Evolutionary conservation across 2,797 vertebrate genomes (phyloP).

Genomic region (Falco concolor): DNA sequence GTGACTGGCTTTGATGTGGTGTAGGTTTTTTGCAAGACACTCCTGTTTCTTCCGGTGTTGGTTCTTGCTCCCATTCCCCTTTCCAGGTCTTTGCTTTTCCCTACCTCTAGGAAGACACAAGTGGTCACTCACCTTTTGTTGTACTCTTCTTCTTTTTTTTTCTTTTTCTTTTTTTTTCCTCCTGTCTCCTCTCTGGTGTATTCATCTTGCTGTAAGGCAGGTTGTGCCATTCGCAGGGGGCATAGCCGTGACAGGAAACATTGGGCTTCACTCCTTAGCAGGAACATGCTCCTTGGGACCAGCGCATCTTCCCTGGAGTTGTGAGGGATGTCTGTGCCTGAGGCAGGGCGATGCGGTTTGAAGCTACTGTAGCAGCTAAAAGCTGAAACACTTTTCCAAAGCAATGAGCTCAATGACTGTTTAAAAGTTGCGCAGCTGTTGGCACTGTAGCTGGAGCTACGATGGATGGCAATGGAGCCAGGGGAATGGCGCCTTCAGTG

Average conservation of each 20-base stretch:
- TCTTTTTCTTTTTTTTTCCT: background rate
- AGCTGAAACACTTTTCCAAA: background rate
- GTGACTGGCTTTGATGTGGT: accelerated
- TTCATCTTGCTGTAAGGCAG: accelerated
- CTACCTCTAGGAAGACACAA: background rate
- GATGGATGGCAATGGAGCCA: accelerated
- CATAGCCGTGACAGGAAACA: accelerated
- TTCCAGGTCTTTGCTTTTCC: background rate
- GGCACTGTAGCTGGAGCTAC: background rate
- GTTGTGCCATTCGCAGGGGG: accelerated
- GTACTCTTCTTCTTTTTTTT: background rate
- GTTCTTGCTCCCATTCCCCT: background rate
- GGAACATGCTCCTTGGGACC: background rate
- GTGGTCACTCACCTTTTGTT: background rate
- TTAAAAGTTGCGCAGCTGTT: background rate
- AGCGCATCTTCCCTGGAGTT: background rate
- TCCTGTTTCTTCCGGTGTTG: accelerated
- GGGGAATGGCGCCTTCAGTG: background rate
- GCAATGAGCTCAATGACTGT: background rate
- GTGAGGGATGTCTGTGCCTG: accelerated
- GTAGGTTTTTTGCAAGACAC: accelerated
- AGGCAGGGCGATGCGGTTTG: background rate
- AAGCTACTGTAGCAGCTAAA: background rate
- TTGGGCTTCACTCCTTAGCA: background rate
- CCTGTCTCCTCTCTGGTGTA: background rate